Evolutionary conservation across 1,140 invertebrate species (phyloP), one percentile per base, ranked within the genome.

Genomic region (Drosophila repletoides): DNA sequence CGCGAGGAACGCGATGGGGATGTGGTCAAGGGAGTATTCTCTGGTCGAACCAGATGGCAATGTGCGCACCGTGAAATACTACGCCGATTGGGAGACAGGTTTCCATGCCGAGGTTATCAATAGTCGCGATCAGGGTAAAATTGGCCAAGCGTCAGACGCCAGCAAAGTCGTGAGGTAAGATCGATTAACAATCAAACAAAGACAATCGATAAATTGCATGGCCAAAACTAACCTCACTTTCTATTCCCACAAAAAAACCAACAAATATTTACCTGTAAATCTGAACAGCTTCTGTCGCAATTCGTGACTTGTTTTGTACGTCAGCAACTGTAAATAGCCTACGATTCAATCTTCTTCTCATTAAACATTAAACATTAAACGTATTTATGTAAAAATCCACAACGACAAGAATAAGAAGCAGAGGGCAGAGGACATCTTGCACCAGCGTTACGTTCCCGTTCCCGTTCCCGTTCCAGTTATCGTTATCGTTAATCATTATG

Each of bases 11-110:
- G 93, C 5, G 92, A 94, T 67, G 93, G 93, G 3, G 93, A 94
- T 75, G 92, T 93, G 34, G 93, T 94, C 21, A 92, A 91, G 91
- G 95, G 95, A 95, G 77, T 96, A 96, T 90, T 94, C 93, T 4
- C 90, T 95, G 70, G 94, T 60, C 91, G 95, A 95, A 86, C 94
- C 95, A 28, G 95, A 95, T 90, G 95, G 95, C 51, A 94, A 94
- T 51, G 93, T 94, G 43, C 92, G 95, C 59, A 95, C 93, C 0
- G 95, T 95, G 14, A 93, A 95, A 89, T 96, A 96, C 89, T 93
- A 94, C 38, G 94, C 94, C n/a, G 95, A 95, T 76, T 94, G 94
- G 91, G 93, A 95, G 75, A 95, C 93, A 53, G 95, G 94, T 87
- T 95, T 96, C 91, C 94, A 95, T 90, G 94, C 94, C 36, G 92